phyloP scores from a whole-genome alignment of 1,140 invertebrate genomes.

The Trinorchestia longiramus region DNA sequence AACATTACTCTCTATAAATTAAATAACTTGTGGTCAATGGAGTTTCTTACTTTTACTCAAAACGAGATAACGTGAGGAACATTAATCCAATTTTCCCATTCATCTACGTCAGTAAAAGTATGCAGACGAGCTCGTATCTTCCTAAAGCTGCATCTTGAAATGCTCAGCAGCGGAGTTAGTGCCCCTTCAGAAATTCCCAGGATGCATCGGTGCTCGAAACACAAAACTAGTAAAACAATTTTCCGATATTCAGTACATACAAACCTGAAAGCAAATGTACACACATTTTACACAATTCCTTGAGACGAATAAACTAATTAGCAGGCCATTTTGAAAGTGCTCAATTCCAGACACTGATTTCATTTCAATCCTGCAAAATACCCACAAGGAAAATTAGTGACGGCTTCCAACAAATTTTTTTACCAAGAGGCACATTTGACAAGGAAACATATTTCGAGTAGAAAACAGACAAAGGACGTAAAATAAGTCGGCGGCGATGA shows the following conservation, averaged over 20 bases:
- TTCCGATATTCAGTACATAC: background rate
- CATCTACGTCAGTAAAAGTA: background rate
- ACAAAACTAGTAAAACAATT: background rate
- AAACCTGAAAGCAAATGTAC: background rate
- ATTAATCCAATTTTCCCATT: too few species aligned
- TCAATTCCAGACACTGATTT: background rate
- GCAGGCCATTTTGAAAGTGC: background rate
- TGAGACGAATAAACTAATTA: background rate
- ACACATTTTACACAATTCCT: background rate
- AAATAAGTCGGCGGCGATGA: background rate
- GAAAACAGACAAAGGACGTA: background rate
- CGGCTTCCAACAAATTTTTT: background rate
- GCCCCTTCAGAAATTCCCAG: background rate
- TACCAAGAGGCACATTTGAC: background rate
- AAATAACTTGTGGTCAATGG: too few species aligned
- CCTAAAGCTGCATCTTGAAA: background rate
- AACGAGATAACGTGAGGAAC: background rate
- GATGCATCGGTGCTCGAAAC: background rate
- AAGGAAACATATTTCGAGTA: background rate
- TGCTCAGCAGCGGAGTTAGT: too few species aligned
- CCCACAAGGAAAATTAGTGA: background rate
- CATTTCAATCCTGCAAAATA: background rate
- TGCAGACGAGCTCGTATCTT: background rate
- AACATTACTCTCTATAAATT: too few species aligned
- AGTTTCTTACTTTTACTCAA: background rate